Conservation (phyloP, 23 tunicate species). For the Diplosoma virens region DNA sequence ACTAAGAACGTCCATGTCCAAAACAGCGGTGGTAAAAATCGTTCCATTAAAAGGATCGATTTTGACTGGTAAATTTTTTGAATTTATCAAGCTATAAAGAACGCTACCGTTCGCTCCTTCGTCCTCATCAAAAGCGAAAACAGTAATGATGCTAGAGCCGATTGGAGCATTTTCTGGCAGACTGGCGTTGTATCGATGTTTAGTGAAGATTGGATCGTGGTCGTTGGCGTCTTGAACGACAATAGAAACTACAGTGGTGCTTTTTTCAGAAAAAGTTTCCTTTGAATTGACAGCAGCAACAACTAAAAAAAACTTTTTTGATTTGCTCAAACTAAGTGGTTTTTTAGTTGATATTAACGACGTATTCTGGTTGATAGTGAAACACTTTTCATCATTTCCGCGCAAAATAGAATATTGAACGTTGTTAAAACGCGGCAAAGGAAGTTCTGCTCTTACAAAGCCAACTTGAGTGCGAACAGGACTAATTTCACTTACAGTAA, state of each 20-base stretch:
- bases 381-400: conserved; percentile 44
- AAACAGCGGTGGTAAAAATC: conserved; percentile 23
- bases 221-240: conserved; percentile 83
- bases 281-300: conserved; percentile 39
- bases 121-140: conserved; percentile 65
- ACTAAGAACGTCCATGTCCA: conserved; percentile 46
- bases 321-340: conserved; percentile 16
- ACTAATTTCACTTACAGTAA: conserved; percentile 53
- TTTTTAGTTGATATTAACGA: conserved; percentile 44
- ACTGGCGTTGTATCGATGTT: conserved; percentile 23
- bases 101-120: conserved; percentile 60
- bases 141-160: conserved; percentile 30
- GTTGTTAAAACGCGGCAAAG: background rate
- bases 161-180: conserved; percentile 33
- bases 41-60: conserved; percentile 55
- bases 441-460: conserved; percentile 10
- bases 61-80: conserved; percentile 24
- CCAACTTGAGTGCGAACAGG: conserved; percentile 46
- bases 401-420: conserved; percentile 10
- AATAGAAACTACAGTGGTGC: conserved; percentile 24
- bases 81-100: conserved; percentile 33
- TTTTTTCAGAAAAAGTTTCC: background rate
- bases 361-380: conserved; percentile 35
- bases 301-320: background rate
- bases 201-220: conserved; percentile 73